Evolutionary conservation across 2,888 invertebrate species (phyloP).

Genomic region (Tiliacea citrago): DNA sequence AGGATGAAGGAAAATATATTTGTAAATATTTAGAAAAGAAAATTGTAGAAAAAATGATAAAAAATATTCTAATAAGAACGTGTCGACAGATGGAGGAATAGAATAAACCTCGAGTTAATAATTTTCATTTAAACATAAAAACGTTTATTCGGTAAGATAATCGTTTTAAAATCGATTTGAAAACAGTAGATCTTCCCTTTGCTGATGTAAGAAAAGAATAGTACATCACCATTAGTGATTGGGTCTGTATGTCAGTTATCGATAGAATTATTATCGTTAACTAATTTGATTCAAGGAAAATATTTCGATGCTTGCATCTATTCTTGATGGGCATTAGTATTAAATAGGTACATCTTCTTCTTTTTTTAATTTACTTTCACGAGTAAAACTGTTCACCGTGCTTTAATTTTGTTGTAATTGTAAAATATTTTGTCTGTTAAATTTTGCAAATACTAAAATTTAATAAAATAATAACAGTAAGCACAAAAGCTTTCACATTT

Average conservation of each 20-base stretch:
- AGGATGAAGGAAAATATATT: no score
- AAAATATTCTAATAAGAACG: background rate
- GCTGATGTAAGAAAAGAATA: conserved; percentile 16
- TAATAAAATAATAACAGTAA: no score
- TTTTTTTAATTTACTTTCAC: background rate
- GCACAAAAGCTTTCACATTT: background rate
- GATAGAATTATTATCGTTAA: conserved; percentile 1
- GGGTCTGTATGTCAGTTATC: background rate
- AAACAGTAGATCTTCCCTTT: conserved; percentile 9
- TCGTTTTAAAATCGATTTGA: conserved; percentile 3
- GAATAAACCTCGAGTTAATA: background rate
- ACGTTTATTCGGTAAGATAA: conserved; percentile 15
- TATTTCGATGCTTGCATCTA: background rate
- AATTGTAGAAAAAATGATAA: background rate
- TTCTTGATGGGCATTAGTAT: background rate
- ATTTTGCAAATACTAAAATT: background rate
- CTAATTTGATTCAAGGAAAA: background rate
- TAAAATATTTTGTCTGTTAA: background rate
- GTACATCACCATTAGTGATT: conserved; percentile 22
- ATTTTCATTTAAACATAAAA: background rate
- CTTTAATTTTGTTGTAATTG: background rate
- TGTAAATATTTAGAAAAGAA: background rate
- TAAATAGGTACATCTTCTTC: background rate
- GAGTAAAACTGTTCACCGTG: no score
- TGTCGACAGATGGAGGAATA: background rate